A percentile compares a stretch with the other conserved stretches of the same genome.
These are phyloP conservation scores for Caenorhabditis sp. DNA, from an alignment of 2,888 invertebrate species.

Conservation along the genomic window DNA sequence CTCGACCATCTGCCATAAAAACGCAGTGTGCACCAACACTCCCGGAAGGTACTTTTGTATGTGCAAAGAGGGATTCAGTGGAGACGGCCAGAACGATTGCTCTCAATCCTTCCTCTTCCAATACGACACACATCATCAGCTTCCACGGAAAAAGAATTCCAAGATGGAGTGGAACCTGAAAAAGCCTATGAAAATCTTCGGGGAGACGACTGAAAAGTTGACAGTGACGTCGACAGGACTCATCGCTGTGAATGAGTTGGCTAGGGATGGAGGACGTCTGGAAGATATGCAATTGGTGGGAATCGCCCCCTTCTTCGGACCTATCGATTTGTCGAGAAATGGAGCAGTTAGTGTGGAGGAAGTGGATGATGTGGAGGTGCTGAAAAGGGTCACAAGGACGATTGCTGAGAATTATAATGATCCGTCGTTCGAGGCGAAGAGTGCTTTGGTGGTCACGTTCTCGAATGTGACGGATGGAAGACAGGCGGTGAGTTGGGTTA, in stretches of 20 bases:
- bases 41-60: slow-evolving; percentile 83
- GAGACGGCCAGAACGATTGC: slow-evolving; percentile 80
- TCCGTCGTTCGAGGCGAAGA: slow-evolving; percentile 76
- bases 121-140: slow-evolving; percentile 72
- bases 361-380: slow-evolving; percentile 65
- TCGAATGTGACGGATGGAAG: slow-evolving; percentile 74
- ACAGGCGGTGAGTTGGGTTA: slow-evolving; percentile 32
- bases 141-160: slow-evolving; percentile 76
- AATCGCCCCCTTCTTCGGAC: slow-evolving; percentile 82
- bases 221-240: slow-evolving; percentile 80
- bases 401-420: slow-evolving; percentile 74
- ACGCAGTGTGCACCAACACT: slow-evolving; percentile 82
- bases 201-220: slow-evolving; percentile 73
- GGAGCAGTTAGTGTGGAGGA: slow-evolving; percentile 76
- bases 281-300: slow-evolving; percentile 78
- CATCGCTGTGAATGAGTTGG: slow-evolving; percentile 76
- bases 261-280: slow-evolving; percentile 64
- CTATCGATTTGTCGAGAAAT: slow-evolving; percentile 75
- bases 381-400: slow-evolving; percentile 60
- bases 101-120: slow-evolving; percentile 78
- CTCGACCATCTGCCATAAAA: slow-evolving; percentile 76
- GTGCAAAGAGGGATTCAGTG: slow-evolving; percentile 80
- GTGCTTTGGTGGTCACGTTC: slow-evolving; percentile 78
- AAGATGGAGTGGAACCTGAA: slow-evolving; percentile 77
- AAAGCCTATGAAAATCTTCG: slow-evolving; percentile 80